A percentile compares a stretch with the other conserved stretches of the same genome.
Conservation (phyloP, 2,113 vertebrate genomes). For the Hemiscyllium ocellatum region DNA sequence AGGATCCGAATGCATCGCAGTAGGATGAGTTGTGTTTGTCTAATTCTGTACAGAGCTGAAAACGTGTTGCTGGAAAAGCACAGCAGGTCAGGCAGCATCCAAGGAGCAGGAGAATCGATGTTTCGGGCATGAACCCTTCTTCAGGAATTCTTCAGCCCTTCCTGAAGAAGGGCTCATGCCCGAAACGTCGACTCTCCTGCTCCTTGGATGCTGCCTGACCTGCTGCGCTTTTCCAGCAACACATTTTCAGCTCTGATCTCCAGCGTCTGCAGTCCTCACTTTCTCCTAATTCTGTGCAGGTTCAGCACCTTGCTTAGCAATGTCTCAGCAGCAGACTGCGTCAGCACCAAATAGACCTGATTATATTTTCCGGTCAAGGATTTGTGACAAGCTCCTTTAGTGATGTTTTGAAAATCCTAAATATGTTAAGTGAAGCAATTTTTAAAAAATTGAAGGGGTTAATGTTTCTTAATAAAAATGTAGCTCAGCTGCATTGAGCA, state of each 20-base stretch:
- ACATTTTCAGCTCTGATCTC: too few species aligned
- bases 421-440: not conserved
- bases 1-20: not conserved
- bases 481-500: not conserved
- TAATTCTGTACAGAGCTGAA: not conserved
- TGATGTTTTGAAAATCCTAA: not conserved
- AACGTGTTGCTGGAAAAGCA: too few species aligned
- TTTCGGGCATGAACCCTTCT: too few species aligned
- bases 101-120: too few species aligned
- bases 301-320: not conserved
- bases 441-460: not conserved
- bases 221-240: too few species aligned
- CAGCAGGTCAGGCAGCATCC: too few species aligned
- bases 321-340: not conserved
- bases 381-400: not conserved
- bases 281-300: not conserved
- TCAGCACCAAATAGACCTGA: not conserved
- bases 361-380: not conserved
- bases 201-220: too few species aligned
- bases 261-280: too few species aligned
- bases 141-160: too few species aligned
- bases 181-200: too few species aligned
- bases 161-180: too few species aligned
- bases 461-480: constrained; percentile 9
- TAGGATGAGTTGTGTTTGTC: not conserved